Percentiles rank a stretch among this genome's conserved stretches.
Conservation (phyloP, 2,113 vertebrate genomes). For the Rhipidura dahli region DNA sequence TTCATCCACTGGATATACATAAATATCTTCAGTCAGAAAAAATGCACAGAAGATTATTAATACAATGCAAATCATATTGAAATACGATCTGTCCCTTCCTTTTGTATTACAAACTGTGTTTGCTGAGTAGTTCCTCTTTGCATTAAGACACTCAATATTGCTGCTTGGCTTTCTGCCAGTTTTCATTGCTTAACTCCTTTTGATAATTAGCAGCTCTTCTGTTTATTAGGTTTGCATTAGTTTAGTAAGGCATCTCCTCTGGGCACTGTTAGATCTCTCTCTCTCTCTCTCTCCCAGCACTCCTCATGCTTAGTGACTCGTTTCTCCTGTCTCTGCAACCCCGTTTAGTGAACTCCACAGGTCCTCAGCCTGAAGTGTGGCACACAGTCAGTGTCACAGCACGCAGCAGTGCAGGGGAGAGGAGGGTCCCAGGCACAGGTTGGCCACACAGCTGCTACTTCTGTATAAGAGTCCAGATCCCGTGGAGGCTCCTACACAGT, state of each 20-base stretch:
- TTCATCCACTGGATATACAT: neutral
- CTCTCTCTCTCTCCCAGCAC: neutral
- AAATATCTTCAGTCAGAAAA: neutral
- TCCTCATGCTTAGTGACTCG: neutral
- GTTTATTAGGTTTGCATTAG: neutral
- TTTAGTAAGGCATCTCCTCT: neutral
- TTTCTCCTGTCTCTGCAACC: neutral
- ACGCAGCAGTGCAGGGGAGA: neutral
- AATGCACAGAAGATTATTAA: neutral
- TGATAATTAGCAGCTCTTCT: neutral
- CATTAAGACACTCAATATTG: neutral
- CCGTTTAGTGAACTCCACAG: neutral
- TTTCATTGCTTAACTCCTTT: conserved; percentile 6
- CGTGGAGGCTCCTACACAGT: fast-evolving
- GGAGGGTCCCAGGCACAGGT: neutral
- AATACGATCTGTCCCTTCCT: neutral
- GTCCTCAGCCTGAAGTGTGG: neutral
- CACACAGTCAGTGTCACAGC: neutral
- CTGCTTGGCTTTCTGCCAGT: neutral
- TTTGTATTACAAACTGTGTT: neutral
- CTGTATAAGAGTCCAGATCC: fast-evolving
- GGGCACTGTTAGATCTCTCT: neutral
- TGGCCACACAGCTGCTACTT: neutral
- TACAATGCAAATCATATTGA: neutral
- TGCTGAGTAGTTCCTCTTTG: neutral